Evolutionary conservation across 2,888 invertebrate species (phyloP), one percentile per base, ranked within the genome.

Genomic region (Odontothrips loti): DNA sequence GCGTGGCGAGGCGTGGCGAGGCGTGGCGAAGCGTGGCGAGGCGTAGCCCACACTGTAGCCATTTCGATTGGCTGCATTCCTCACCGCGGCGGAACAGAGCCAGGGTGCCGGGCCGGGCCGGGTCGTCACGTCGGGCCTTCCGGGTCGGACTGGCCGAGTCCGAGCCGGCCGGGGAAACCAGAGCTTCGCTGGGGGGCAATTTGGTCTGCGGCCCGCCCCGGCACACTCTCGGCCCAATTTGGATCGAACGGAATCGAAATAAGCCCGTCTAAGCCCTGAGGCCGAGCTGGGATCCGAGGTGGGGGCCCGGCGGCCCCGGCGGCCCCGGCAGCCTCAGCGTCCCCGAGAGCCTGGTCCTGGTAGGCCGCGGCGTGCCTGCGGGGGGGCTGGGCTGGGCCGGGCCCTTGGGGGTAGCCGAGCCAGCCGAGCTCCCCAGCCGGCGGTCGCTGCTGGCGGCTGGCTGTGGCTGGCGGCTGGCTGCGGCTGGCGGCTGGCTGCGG

Each of bases 201-300:
- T 43, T 43, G 34, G 34, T 43, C 34, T n/a, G n/a, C 34, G 34
- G 34, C 34, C 34, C 34, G 34, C 3, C 34, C 34, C 34, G 34
- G 34, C 34, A 43, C 34, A 43, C 34, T 20, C n/a, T 58, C 17
- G 58, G 58, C 58, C 58, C 58, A 58, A 58, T 58, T 58, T 58
- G 58, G 58, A 58, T 58, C 58, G 58, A 58, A 58, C 58, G n/a
- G 58, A 58, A 58, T 58, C 58, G 58, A 58, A 58, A 58, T 58
- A 6, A 20, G 20, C 58, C 58, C 58, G 58, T 17, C 58, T 17
- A 43, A 43, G 34, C 58, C 17, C 58, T 6, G 58, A 58, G 20
- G 8, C 58, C 58, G 17, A 0, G 58, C 58, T 0, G 58, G 17
- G 58, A 17, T 11, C 11, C 20, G 58, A 17, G 58, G 58, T 17